Percentiles rank a stretch among this genome's conserved stretches.
These are phyloP conservation scores for Nettapus auritus DNA, from an alignment of 2,113 vertebrate species.

Conservation along the genomic window DNA sequence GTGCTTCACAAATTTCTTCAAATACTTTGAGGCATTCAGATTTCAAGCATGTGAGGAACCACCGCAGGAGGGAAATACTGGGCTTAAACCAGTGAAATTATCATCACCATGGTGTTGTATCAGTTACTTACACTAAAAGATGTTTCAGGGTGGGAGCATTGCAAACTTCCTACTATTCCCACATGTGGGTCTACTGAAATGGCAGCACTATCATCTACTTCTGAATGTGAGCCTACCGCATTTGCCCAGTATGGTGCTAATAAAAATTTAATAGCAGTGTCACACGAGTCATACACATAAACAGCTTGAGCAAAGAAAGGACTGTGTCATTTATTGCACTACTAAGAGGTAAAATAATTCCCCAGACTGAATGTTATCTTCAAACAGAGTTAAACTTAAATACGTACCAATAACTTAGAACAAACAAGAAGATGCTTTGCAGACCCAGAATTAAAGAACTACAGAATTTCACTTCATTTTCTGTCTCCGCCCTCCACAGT, in stretches of 20 bases:
- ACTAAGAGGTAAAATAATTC: background rate
- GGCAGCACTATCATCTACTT: background rate
- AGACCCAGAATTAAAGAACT: background rate
- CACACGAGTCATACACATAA: background rate
- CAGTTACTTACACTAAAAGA: conserved; percentile 5
- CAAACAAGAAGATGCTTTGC: background rate
- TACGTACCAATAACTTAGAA: background rate
- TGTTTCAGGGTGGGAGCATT: background rate
- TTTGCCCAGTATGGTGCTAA: background rate
- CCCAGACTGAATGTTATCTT: background rate
- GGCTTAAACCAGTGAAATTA: background rate
- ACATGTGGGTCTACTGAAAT: background rate
- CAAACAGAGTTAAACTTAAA: background rate
- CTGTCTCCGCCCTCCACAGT: background rate
- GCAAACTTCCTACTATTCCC: background rate
- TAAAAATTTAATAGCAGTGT: background rate
- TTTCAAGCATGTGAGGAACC: background rate
- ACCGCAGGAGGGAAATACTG: background rate
- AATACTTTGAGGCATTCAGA: background rate
- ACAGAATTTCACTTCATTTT: background rate
- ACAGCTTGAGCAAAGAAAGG: background rate
- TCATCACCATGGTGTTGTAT: background rate
- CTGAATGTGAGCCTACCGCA: background rate
- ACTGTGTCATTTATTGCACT: background rate
- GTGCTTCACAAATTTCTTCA: background rate